These are phyloP conservation scores for Noctuana brunneofusca DNA, from an alignment of 2,888 invertebrate species.

Conservation along the genomic window DNA sequence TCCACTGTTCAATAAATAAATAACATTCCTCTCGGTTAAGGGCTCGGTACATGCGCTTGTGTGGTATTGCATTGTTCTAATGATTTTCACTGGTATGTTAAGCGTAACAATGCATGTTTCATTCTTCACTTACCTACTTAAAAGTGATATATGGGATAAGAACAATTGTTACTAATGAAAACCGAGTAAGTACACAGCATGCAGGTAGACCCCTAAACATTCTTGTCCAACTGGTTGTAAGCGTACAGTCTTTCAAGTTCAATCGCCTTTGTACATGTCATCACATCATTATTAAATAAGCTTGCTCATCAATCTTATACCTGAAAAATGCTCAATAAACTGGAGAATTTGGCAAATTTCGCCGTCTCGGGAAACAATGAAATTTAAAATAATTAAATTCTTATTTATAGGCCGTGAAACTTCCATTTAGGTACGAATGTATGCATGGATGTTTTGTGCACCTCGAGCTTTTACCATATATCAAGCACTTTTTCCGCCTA, in stretches of 20 bases:
- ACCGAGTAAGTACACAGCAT: too few species aligned
- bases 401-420: not conserved
- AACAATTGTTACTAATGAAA: too few species aligned
- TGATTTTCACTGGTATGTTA: conserved; percentile 1
- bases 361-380: conserved; percentile 1
- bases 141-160: too few species aligned
- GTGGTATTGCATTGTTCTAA: conserved; percentile 25
- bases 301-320: not conserved
- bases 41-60: conserved; percentile 14
- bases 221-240: too few species aligned
- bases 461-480: conserved; percentile 24
- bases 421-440: conserved; percentile 6
- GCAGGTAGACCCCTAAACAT: too few species aligned
- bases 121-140: not conserved
- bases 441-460: conserved; percentile 12
- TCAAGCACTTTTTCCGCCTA: conserved; percentile 30
- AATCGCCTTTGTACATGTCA: too few species aligned
- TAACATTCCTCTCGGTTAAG: conserved; percentile 40
- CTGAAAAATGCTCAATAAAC: not conserved
- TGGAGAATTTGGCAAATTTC: not conserved
- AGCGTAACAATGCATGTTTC: not conserved
- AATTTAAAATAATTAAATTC: conserved; percentile 14
- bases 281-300: not conserved
- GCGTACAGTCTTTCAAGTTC: too few species aligned
- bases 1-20: conserved; percentile 73